Conservation (phyloP, 2,888 invertebrate species). For the Hirtodrosophila alboralis region DNA sequence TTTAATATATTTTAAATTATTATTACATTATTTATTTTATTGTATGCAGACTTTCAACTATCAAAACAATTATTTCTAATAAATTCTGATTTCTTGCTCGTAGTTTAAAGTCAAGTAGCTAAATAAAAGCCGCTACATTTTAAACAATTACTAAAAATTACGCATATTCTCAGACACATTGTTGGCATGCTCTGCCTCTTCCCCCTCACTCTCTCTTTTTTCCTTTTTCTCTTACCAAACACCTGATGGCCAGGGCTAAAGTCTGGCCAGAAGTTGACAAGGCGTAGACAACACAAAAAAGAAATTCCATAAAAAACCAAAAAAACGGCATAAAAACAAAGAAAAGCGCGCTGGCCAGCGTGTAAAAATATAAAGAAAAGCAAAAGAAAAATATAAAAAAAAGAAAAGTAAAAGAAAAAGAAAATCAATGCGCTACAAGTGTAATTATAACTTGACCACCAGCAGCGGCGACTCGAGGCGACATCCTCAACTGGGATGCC, state of each 20-base stretch:
- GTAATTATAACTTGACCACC: slow-evolving; percentile 75
- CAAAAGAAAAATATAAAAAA: slow-evolving; percentile 20
- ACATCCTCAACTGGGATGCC: slow-evolving; percentile 1
- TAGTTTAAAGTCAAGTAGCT: slow-evolving; percentile 25
- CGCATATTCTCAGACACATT: slow-evolving; percentile 33
- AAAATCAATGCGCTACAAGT: slow-evolving; percentile 78
- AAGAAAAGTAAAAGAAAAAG: slow-evolving; percentile 22
- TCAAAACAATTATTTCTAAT: background rate
- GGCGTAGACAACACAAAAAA: slow-evolving; percentile 59
- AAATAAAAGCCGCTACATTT: slow-evolving; percentile 35
- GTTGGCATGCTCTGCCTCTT: background rate
- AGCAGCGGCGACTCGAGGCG: slow-evolving; percentile 31
- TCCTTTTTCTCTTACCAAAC: slow-evolving; percentile 5
- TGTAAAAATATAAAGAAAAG: too few species aligned
- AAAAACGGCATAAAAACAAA: slow-evolving; percentile 52
- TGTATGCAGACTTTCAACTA: background rate
- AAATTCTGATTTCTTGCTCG: too few species aligned
- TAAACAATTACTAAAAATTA: slow-evolving; percentile 35
- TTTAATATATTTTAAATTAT: too few species aligned
- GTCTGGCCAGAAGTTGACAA: slow-evolving; percentile 72
- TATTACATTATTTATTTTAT: too few species aligned
- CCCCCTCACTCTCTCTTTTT: too few species aligned
- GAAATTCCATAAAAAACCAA: slow-evolving; percentile 25
- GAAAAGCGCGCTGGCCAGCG: slow-evolving; percentile 40
- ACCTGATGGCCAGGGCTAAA: slow-evolving; percentile 48